Percentiles rank a stretch among this genome's conserved stretches.
Conservation (phyloP, 23 tunicate species). For the Diplosoma virens region DNA sequence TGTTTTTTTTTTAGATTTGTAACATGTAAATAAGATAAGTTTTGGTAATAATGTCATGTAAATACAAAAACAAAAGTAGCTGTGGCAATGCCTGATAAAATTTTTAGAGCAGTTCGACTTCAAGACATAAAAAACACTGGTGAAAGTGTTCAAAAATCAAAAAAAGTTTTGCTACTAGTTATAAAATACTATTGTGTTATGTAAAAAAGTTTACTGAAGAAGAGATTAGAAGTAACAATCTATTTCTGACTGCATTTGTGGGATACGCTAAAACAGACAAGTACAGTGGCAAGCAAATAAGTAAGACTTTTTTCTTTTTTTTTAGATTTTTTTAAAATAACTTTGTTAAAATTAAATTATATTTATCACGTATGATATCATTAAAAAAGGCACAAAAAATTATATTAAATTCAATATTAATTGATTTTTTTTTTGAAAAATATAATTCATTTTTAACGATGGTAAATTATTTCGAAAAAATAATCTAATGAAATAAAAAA, state of each 20-base stretch:
- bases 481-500: too few relatives aligned
- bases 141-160: not conserved
- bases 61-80: not conserved
- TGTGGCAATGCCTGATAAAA: not conserved
- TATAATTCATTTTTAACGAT: too few relatives aligned
- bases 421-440: too few relatives aligned
- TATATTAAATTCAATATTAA: too few relatives aligned
- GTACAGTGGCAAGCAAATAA: too few relatives aligned
- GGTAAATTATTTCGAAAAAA: too few relatives aligned
- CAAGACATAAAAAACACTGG: not conserved
- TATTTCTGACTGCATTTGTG: not conserved
- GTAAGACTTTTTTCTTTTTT: too few relatives aligned
- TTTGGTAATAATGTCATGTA: not conserved
- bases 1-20: not conserved
- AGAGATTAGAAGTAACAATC: not conserved
- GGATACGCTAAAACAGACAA: not conserved
- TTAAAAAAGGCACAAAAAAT: too few relatives aligned
- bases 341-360: too few relatives aligned
- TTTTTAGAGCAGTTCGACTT: not conserved
- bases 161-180: not conserved
- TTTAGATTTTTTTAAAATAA: too few relatives aligned
- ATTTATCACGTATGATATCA: too few relatives aligned
- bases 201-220: not conserved
- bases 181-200: not conserved
- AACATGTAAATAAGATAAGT: not conserved